Conservation (phyloP, 2,113 vertebrate genomes). For the Piprites chloris region DNA sequence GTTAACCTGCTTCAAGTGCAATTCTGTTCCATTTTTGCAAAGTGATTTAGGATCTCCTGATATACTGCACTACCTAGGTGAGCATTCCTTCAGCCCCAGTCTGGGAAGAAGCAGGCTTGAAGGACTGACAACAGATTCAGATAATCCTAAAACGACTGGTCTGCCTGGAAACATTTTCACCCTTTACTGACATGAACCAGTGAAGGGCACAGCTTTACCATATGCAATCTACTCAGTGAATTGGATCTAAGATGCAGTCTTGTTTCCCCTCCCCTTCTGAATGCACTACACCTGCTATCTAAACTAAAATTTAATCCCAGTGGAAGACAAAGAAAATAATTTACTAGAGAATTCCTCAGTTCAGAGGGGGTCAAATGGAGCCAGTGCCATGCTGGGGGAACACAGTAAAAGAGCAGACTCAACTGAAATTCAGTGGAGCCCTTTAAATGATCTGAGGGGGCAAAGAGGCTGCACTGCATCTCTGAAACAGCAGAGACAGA, state of each 20-base stretch:
- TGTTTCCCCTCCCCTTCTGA: background rate
- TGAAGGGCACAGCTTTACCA: background rate
- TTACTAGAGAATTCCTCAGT: constrained; percentile 19
- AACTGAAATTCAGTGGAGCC: constrained; percentile 24
- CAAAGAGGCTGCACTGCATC: constrained; percentile 30
- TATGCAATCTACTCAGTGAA: background rate
- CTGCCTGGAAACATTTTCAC: background rate
- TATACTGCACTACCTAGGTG: background rate
- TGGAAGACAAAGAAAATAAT: background rate
- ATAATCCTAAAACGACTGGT: background rate
- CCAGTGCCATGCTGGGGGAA: background rate
- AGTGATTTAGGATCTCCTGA: constrained; percentile 13
- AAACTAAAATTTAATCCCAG: background rate
- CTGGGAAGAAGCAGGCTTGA: background rate
- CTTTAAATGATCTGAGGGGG: constrained; percentile 35
- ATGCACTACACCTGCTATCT: background rate
- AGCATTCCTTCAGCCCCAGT: background rate
- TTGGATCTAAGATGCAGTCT: background rate
- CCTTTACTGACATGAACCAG: background rate
- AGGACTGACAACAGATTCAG: background rate
- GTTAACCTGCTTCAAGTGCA: background rate
- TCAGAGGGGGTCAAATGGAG: background rate
- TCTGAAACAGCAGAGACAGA: constrained; percentile 62
- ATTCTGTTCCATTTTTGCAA: background rate
- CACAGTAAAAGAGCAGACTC: background rate